Base-by-base conservation (phyloP, 2,113 vertebrate species). In the Pelecanus crispus region DNA sequence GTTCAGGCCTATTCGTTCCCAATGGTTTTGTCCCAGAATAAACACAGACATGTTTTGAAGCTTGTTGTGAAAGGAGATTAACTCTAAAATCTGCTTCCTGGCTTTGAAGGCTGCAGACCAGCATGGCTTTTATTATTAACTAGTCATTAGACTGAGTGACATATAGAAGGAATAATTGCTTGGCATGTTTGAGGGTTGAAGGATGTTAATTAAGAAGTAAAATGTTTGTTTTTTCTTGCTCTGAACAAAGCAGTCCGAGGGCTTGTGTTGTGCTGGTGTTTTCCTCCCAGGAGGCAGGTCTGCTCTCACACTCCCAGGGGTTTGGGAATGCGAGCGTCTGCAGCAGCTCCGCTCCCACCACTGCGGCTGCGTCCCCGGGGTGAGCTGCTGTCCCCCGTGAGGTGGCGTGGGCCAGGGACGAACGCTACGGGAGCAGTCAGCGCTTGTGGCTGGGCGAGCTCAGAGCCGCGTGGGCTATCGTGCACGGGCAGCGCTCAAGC, bases 21-120 rank as follows among this genome's bases (percentile, higher is more conserved):
- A 36, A 56, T 24, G 88, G 68, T 67, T 96, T 89, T 40, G 77
- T 89, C 93, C 89, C 93, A 92, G 93, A 81, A 95, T 95, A 94
- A 97, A 94, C 95, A 92, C 73, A 87, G 94, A 83, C 96, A 31
- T 47, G 77, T 77, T 95, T 91, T 95, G 92, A 86, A 68, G 81
- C 42, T 96, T 55, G 93, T 95, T 95, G 86, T 91, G 91, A 86
- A 79, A 92, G 47, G 92, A 92, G 93, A 96, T 95, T 91, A 94
- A 89, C 68, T 87, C 93, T 63, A 12, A 91, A 95, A 92, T 81
- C 83, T 71, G 68, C 61, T 92, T 97, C 95, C 94, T 92, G 86
- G 86, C 94, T 94, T 89, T 84, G 94, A 84, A 94, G 75, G 77
- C 89, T 84, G 72, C 80, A 91, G 89, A 82, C 53, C 91, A 81